Base-by-base conservation (phyloP, 1,140 invertebrate genomes). In the Bathynomus jamesi region DNA sequence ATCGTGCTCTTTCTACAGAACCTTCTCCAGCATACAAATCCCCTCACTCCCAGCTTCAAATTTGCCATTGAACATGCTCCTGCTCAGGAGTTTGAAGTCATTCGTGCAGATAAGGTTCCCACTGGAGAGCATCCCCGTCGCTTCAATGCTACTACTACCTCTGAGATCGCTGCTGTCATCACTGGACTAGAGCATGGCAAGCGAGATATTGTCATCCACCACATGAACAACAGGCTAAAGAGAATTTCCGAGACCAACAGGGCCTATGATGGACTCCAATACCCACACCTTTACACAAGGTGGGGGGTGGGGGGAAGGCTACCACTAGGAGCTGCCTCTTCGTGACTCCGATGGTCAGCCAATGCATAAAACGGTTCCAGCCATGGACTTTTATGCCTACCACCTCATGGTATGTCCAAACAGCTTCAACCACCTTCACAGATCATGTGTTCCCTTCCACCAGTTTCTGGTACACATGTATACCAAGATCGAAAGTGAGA, bases 381-480 rank as follows among this genome's bases (percentile, higher is more conserved):
- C n/a, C n/a, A n/a, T n/a, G n/a, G n/a, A n/a, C n/a, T n/a, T n/a
- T n/a, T n/a, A n/a, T n/a, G n/a, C n/a, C n/a, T n/a, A n/a, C n/a
- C n/a, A n/a, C n/a, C n/a, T n/a, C n/a, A n/a, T n/a, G n/a, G n/a
- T n/a, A n/a, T n/a, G n/a, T n/a, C n/a, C n/a, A n/a, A n/a, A n/a
- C n/a, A n/a, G n/a, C n/a, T n/a, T n/a, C n/a, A n/a, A n/a, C n/a
- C n/a, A n/a, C n/a, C n/a, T n/a, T n/a, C 66, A 79, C 30, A 67
- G 61, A 30, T 75, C 61, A 40, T 32, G 72, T 4, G 24, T 76
- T 53, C 71, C 80, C 29, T 77, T 46, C n/a, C 75, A 78, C 46
- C 78, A 80, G 62, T 79, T 67, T 61, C 24, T 77, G 11, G 78
- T 78, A 31, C 78, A 80, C 66, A 78, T 78, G 76, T 81, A 78